Base-by-base conservation (phyloP, 2,888 invertebrate genomes). In the Volucella bombylans region DNA sequence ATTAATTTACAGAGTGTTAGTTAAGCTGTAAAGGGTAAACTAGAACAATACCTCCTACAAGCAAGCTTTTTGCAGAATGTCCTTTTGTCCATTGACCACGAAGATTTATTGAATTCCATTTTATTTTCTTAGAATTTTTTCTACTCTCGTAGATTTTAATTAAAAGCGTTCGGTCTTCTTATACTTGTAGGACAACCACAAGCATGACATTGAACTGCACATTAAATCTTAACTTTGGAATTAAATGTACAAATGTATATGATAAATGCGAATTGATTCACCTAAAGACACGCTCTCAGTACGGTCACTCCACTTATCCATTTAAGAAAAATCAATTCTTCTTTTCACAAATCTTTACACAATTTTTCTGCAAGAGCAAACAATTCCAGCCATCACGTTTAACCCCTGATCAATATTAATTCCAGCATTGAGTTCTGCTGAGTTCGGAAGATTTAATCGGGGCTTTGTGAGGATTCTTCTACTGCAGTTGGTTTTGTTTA, bases 1-100 rank as follows among this genome's bases (percentile, higher is more conserved):
- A 80, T 85, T 85, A 80, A 80, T 85, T 80, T 71, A 54, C 50
- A 65, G 61, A 61, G 31, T 76, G 69, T 76, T 71, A 52, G 71
- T 65, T 50, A 74, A 67, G 74, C 74, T 79, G 68, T 82, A 62
- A 82, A 68, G 61, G 31, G 74, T 61, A 76, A 80, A 74, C 61
- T 76, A 74, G 2, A 23, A 0, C 23, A 69, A 41, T 45, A 57
- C 54, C 43, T 47, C 18, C 31, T 45, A 14, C 55, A 71, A 43
- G 67, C 65, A 59, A 52, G 1, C 41, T 43, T 45, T 18, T 67
- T 72, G 54, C 61, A 55, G 14, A 10, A n/a, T 69, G 45, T 69
- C 52, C 74, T 61, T 67, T 80, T 50, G 54, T 12, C 59, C 62
- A 50, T 68, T 82, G 73, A 64, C 79, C 68, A 39, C 61, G 14